phyloP scores from a whole-genome alignment of 2,113 vertebrate species.

The Circaetus cinerascens region DNA sequence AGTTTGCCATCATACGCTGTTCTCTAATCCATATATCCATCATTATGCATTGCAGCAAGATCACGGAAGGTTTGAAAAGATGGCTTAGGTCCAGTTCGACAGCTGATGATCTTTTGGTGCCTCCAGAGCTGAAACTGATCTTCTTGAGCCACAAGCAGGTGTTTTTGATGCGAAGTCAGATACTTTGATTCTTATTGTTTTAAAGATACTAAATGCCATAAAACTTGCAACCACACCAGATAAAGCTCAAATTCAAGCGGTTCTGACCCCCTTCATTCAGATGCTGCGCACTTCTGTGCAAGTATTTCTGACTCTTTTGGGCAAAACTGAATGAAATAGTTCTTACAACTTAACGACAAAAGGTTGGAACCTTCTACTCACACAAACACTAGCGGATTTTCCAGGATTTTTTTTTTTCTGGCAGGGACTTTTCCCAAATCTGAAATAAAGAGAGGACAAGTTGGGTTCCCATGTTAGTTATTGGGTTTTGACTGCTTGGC shows the following conservation, averaged over 20 bases:
- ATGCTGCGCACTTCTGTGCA: slow-evolving; percentile 19
- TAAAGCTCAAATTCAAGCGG: background rate
- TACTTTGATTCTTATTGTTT: background rate
- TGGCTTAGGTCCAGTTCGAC: background rate
- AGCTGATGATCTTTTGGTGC: background rate
- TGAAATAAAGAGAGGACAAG: slow-evolving; percentile 74
- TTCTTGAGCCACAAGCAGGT: background rate
- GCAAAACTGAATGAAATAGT: slow-evolving; percentile 48
- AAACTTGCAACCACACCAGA: slow-evolving; percentile 44
- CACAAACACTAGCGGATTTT: slow-evolving; percentile 71
- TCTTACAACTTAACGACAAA: slow-evolving; percentile 27
- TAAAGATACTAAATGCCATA: background rate
- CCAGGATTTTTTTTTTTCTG: slow-evolving; percentile 56
- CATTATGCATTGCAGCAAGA: background rate
- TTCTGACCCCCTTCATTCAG: slow-evolving; percentile 32
- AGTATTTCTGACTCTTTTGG: slow-evolving; percentile 39
- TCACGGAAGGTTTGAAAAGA: background rate
- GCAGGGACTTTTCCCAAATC: slow-evolving; percentile 71
- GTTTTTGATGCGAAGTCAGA: fast-evolving
- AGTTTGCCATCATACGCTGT: background rate
- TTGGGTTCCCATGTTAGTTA: slow-evolving; percentile 47
- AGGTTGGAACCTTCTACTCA: slow-evolving; percentile 73
- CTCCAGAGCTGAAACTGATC: background rate
- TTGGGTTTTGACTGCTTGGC: background rate
- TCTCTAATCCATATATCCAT: background rate